A percentile compares a stretch with the other conserved stretches of the same genome.
These are phyloP conservation scores for Mesitornis unicolor DNA, from an alignment of 2,113 vertebrate species.

Conservation along the genomic window DNA sequence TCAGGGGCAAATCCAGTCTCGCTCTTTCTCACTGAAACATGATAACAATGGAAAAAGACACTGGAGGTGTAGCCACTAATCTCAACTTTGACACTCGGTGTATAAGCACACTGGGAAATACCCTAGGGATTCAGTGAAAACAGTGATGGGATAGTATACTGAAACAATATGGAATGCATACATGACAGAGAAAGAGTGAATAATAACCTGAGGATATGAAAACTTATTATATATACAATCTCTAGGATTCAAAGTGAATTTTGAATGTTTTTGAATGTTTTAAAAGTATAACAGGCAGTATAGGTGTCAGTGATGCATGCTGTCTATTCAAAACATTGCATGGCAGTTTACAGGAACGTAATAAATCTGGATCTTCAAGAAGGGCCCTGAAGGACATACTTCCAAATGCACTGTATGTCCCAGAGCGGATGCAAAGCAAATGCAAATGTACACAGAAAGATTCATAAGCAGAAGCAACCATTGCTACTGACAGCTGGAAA, in stretches of 20 bases:
- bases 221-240: background rate
- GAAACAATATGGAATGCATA: background rate
- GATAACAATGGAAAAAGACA: background rate
- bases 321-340: background rate
- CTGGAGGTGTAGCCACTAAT: background rate
- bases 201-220: background rate
- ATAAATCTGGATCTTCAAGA: background rate
- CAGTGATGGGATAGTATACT: background rate
- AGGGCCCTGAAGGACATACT: background rate
- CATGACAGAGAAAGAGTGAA: background rate
- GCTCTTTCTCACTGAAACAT: background rate
- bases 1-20: accelerated
- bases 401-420: background rate
- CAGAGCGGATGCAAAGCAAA: background rate
- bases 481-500: background rate
- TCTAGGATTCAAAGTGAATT: background rate
- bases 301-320: background rate
- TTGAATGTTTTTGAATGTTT: background rate
- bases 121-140: background rate
- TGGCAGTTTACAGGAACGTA: background rate
- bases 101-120: background rate
- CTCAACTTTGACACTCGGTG: background rate
- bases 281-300: background rate
- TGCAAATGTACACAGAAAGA: background rate
- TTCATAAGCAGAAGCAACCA: background rate